Evolutionary conservation across 2,797 vertebrate genomes (phyloP), one percentile per base, ranked within the genome.

Genomic region (Tragelaphus eurycerus): DNA sequence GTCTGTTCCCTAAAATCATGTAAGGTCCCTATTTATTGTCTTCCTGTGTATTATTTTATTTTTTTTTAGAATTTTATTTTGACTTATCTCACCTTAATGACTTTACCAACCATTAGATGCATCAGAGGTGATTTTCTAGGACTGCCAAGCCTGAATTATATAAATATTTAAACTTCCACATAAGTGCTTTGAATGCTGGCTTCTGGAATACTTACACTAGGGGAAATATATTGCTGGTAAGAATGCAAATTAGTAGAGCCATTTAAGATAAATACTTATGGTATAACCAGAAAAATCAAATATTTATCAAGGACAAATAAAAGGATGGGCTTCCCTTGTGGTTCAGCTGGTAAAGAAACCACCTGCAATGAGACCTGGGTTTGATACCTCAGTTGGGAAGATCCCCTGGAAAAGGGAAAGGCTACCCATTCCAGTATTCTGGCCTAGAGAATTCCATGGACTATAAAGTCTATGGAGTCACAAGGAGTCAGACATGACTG

Each of bases 401-500:
- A 67, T 34, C n/a, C n/a, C 17, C 17, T 67, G n/a, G 17, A 21
- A 10, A 21, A 67, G n/a, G 17, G 17, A 34, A 67, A 67, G 64
- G 21, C 17, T 34, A 34, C 9, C 17, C 64, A 21, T 0, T 67
- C 64, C n/a, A 67, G 17, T 67, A 11, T 67, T 34, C n/a, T 34
- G 17, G 64, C n/a, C 9, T 21, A 34, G n/a, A 19, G 16, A 67
- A 67, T 67, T 67, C 62, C 62, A 34, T 19, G n/a, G 16, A 17
- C n/a, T 31, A 10, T 19, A 19, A 4, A 67, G 62, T 34, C 16
- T 17, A 34, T 3, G 17, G 62, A 9, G n/a, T 67, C 4, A 0
- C 62, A 67, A 67, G 10, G n/a, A 34, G n/a, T 67, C 16, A 17
- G 2, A 34, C n/a, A 19, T 1, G 1, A 67, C 62, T 34, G n/a